A percentile compares a stretch with the other conserved stretches of the same genome.
phyloP scores from a whole-genome alignment of 2,888 invertebrate genomes.

The Nezara viridula region DNA sequence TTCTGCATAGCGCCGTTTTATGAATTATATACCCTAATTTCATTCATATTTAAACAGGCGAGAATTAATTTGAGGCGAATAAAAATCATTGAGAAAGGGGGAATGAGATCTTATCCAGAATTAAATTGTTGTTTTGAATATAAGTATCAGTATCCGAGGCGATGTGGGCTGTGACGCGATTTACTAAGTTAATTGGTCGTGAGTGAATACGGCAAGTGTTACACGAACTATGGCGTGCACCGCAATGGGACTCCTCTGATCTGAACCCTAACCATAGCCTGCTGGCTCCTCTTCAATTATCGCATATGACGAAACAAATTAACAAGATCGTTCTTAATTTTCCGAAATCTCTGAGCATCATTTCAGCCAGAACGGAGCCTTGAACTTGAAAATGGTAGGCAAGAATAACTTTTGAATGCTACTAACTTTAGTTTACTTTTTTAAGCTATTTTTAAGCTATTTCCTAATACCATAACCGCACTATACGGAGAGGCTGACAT shows the following conservation, averaged over 20 bases:
- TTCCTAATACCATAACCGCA: too few species aligned
- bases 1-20: not conserved
- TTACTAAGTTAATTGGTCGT: slow-evolving; percentile 41
- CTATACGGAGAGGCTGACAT: too few species aligned
- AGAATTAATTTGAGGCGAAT: slow-evolving; percentile 29
- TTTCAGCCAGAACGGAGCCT: not conserved
- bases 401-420: too few species aligned
- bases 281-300: slow-evolving; percentile 18
- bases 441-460: too few species aligned
- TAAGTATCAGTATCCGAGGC: not conserved
- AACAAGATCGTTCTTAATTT: not conserved
- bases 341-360: not conserved
- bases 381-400: too few species aligned
- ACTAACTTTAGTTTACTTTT: too few species aligned
- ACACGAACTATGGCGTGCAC: slow-evolving; percentile 45
- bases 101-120: not conserved
- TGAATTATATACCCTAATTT: slow-evolving; percentile 15
- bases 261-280: not conserved
- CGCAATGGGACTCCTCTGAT: not conserved
- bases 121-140: slow-evolving; percentile 24
- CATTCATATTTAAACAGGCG: not conserved
- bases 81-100: not conserved
- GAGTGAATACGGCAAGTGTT: slow-evolving; percentile 30
- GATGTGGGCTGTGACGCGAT: slow-evolving; percentile 35
- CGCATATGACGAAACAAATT: slow-evolving; percentile 24